A percentile compares a stretch with the other conserved stretches of the same genome.
phyloP scores from a whole-genome alignment of 2,888 invertebrate genomes.

The Scrobipalpa costella region DNA sequence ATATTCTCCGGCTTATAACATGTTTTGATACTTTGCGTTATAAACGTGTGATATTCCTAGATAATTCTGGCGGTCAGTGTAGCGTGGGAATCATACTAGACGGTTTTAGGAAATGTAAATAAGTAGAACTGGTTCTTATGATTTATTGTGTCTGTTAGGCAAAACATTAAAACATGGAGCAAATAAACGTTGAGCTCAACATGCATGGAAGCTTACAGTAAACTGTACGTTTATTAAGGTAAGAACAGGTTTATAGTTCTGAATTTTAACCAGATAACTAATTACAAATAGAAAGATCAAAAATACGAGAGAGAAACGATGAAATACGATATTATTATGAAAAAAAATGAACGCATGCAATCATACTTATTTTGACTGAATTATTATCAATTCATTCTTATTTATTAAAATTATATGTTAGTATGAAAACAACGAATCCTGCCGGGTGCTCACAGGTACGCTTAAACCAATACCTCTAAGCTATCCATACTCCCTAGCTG shows the following conservation, averaged over 20 bases:
- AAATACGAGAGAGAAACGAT: too few species aligned
- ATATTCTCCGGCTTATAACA: background rate
- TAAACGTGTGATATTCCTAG: conserved; percentile 32
- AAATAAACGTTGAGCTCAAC: conserved; percentile 22
- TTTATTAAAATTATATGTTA: too few species aligned
- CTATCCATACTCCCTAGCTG: too few species aligned
- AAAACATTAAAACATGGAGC: conserved; percentile 25
- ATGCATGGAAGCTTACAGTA: conserved; percentile 6
- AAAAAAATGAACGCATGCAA: too few species aligned
- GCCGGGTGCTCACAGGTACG: too few species aligned
- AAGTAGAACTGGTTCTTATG: conserved; percentile 49
- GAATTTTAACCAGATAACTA: too few species aligned
- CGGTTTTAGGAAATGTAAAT: conserved; percentile 44
- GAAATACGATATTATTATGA: too few species aligned
- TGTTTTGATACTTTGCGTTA: conserved; percentile 8
- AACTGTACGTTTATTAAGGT: background rate
- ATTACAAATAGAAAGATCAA: too few species aligned
- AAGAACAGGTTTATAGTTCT: background rate
- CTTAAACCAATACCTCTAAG: too few species aligned
- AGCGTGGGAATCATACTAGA: conserved; percentile 49
- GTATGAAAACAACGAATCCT: too few species aligned
- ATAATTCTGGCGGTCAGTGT: conserved; percentile 36
- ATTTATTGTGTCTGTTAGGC: conserved; percentile 36
- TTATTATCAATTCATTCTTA: too few species aligned
- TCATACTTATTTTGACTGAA: too few species aligned